These are phyloP conservation scores for Herpailurus yagouaroundi DNA, from an alignment of 2,113 vertebrate genomes.

Conservation along the genomic window DNA sequence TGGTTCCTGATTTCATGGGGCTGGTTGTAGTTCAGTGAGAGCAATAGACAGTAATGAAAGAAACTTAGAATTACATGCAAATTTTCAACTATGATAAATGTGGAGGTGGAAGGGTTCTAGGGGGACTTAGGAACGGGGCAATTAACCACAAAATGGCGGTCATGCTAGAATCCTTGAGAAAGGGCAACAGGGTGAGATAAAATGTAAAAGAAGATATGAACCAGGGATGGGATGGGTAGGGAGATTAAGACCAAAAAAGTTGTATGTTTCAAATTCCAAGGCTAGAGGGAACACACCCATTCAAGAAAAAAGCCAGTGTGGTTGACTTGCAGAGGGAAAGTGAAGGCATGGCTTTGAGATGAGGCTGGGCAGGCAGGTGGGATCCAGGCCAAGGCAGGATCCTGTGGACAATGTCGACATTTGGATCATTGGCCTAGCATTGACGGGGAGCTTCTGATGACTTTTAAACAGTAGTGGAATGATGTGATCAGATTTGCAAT, in stretches of 20 bases:
- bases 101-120: neutral
- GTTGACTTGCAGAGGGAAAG: neutral
- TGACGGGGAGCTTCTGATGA: neutral
- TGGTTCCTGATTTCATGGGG: neutral
- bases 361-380: neutral
- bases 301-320: neutral
- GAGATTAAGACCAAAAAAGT: neutral
- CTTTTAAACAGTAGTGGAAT: neutral
- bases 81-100: neutral
- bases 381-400: neutral
- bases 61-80: neutral
- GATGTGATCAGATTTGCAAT: neutral
- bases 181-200: neutral
- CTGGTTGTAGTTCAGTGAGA: neutral
- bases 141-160: neutral
- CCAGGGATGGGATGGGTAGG: neutral
- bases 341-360: neutral
- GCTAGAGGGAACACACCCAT: neutral
- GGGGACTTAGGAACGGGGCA: neutral
- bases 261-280: neutral
- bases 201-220: neutral
- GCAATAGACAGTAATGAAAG: neutral
- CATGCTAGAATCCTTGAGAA: neutral
- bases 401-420: neutral
- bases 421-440: neutral